These are phyloP conservation scores for Psophia crepitans DNA, from an alignment of 2,113 vertebrate genomes.

Conservation along the genomic window DNA sequence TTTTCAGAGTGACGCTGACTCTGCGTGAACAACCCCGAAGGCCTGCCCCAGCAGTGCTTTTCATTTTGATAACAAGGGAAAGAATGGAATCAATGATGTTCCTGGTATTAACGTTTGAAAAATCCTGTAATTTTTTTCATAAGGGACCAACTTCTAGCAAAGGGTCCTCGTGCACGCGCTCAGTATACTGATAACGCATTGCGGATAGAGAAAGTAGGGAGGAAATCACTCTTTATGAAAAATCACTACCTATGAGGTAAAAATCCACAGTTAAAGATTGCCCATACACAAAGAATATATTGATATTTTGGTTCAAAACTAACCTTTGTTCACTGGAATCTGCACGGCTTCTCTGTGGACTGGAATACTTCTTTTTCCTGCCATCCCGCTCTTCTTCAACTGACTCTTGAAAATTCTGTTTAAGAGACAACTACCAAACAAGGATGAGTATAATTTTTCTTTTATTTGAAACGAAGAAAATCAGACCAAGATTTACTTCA, in stretches of 20 bases:
- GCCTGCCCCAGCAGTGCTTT: neutral
- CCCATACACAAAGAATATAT: neutral
- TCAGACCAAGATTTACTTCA: neutral
- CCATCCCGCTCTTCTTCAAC: slow-evolving; percentile 88
- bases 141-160: neutral
- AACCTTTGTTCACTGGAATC: slow-evolving; percentile 92
- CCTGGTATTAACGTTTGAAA: neutral
- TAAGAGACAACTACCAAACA: slow-evolving; percentile 14
- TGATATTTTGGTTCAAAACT: slow-evolving; percentile 24
- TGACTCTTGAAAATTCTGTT: slow-evolving; percentile 80
- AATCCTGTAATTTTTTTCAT: neutral
- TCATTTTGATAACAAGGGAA: neutral
- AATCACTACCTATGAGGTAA: neutral
- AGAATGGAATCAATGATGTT: neutral
- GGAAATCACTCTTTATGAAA: neutral
- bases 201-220: neutral
- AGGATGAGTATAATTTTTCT: neutral
- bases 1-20: neutral
- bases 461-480: neutral
- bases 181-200: neutral
- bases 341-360: slow-evolving; percentile 86
- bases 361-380: slow-evolving; percentile 89
- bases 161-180: neutral
- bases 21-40: neutral
- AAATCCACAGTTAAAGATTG: neutral